Conservation (phyloP, 2,888 invertebrate species). For the Cataglyphis albicans region DNA sequence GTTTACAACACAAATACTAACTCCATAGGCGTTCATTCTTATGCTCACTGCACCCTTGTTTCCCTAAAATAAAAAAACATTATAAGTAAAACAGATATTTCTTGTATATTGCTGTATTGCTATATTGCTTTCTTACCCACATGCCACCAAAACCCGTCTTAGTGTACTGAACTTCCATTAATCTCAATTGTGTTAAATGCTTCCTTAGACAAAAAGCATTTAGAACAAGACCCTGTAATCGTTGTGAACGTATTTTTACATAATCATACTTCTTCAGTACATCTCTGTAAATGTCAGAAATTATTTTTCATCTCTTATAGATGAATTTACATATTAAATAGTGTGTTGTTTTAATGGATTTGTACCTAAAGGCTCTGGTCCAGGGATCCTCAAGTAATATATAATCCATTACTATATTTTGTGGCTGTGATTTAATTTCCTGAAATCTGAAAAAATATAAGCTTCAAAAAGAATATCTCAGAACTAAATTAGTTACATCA, state of each 20-base stretch:
- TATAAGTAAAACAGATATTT: neutral
- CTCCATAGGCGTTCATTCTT: constrained; percentile 94
- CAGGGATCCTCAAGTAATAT: constrained; percentile 94
- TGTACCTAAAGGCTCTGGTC: constrained; percentile 90
- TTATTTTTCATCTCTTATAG: neutral
- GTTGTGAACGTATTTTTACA: constrained; percentile 92
- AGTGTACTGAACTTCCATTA: constrained; percentile 95
- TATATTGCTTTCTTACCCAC: constrained; percentile 90
- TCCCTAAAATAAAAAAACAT: constrained; percentile 88
- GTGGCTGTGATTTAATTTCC: constrained; percentile 96
- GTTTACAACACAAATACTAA: constrained; percentile 95
- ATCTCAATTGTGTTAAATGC: constrained; percentile 93
- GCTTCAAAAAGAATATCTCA: constrained; percentile 3
- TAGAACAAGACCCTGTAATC: constrained; percentile 94
- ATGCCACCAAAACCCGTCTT: constrained; percentile 96
- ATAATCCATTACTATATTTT: constrained; percentile 92
- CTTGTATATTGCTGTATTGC: no score
- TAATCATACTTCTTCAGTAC: constrained; percentile 90
- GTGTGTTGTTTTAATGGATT: neutral
- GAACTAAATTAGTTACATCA: neutral
- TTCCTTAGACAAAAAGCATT: constrained; percentile 92
- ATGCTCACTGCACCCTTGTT: constrained; percentile 98
- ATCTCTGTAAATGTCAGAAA: constrained; percentile 86
- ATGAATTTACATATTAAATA: neutral
- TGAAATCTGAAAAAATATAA: constrained; percentile 89